Percentiles rank a stretch among this genome's conserved stretches.
phyloP scores from a whole-genome alignment of 2,888 invertebrate species.

The Polydrusus pterygomalis region DNA sequence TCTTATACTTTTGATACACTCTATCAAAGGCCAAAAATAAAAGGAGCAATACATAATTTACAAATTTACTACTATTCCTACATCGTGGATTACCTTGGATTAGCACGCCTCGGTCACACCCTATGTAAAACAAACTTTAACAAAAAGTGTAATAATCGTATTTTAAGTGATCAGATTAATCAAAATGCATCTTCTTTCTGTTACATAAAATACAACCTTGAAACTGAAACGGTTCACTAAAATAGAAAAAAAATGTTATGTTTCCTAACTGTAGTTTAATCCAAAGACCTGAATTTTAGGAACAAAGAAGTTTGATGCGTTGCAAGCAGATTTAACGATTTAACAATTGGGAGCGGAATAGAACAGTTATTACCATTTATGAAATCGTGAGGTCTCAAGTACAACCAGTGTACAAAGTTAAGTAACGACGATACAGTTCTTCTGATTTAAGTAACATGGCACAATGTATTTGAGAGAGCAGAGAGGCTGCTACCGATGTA shows the following conservation, averaged over 20 bases:
- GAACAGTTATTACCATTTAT: constrained; percentile 29
- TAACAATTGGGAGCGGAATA: constrained; percentile 28
- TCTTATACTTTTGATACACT: too few relatives aligned
- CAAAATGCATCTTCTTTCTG: constrained; percentile 7
- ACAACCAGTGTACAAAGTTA: constrained; percentile 3
- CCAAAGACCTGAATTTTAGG: constrained; percentile 20
- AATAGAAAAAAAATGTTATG: constrained; percentile 3
- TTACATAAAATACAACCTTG: constrained; percentile 28
- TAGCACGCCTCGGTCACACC: constrained; percentile 9
- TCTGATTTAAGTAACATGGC: too few relatives aligned
- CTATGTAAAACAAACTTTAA: not conserved
- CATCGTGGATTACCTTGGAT: constrained; percentile 8
- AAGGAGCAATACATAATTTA: not conserved
- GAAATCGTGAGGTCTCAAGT: constrained; percentile 29
- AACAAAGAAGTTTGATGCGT: constrained; percentile 25
- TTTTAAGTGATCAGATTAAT: not conserved
- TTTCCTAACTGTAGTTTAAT: constrained; percentile 25
- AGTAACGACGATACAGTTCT: too few relatives aligned
- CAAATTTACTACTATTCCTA: not conserved
- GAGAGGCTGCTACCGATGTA: too few relatives aligned
- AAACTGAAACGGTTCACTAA: constrained; percentile 13
- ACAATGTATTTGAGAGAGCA: too few relatives aligned
- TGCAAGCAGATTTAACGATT: constrained; percentile 17
- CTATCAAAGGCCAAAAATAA: too few relatives aligned
- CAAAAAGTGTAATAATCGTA: not conserved